phyloP scores from a whole-genome alignment of 2,888 invertebrate genomes.

The Trichopria drosophilae region DNA sequence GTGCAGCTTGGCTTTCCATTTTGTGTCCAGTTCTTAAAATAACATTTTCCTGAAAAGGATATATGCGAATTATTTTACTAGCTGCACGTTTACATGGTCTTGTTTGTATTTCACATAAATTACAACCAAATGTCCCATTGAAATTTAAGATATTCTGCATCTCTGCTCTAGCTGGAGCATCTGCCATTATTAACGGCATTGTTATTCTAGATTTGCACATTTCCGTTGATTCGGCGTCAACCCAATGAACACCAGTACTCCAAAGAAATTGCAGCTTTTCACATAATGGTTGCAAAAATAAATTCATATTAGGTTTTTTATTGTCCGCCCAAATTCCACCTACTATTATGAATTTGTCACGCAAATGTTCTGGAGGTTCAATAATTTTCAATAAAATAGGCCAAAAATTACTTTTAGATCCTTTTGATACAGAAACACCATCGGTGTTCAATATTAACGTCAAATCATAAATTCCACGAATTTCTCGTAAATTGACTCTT shows the following conservation, averaged over 20 bases:
- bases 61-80: conserved; percentile 16
- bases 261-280: conserved; percentile 19
- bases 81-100: too few relatives aligned
- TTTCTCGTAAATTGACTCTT: conserved; percentile 24
- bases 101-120: conserved; percentile 29
- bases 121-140: conserved; percentile 29
- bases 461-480: conserved; percentile 22
- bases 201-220: conserved; percentile 12
- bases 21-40: too few relatives aligned
- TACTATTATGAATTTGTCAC: conserved; percentile 23
- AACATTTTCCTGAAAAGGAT: conserved; percentile 20
- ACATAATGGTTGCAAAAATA: conserved; percentile 22
- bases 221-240: conserved; percentile 15
- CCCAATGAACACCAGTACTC: conserved; percentile 15
- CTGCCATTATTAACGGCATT: conserved; percentile 27
- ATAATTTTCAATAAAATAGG: too few relatives aligned
- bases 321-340: conserved; percentile 23
- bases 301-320: conserved; percentile 23
- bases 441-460: conserved; percentile 31
- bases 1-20: conserved; percentile 29
- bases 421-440: conserved; percentile 24
- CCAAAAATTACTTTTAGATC: conserved; percentile 24
- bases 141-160: conserved; percentile 25
- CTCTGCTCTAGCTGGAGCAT: conserved; percentile 30
- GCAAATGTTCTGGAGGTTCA: conserved; percentile 23